phyloP scores from a whole-genome alignment of 2,888 invertebrate species.

The Omphaloscelis lunosa region DNA sequence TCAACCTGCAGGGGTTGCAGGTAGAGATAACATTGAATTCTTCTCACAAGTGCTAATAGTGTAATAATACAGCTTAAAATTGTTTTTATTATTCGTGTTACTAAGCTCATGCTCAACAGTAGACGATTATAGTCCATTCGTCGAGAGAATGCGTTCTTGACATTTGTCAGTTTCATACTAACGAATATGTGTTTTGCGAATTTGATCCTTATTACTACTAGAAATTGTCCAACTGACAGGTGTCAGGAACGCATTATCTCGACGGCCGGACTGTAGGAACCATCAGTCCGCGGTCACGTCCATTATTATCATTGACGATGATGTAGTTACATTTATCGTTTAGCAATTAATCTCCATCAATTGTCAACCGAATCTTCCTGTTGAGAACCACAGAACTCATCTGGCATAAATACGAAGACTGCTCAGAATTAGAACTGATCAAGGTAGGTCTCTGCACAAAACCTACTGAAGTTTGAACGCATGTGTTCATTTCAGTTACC shows the following conservation, averaged over 20 bases:
- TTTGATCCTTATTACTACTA: no score
- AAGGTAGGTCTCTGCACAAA: neutral
- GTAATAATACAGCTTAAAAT: neutral
- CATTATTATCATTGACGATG: neutral
- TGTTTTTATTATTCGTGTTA: neutral
- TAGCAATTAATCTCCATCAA: neutral
- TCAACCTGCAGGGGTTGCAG: constrained; percentile 12
- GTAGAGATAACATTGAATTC: constrained; percentile 12
- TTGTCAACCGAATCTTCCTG: neutral
- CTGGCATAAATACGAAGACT: neutral
- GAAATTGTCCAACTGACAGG: no score
- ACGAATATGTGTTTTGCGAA: no score
- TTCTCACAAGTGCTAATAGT: neutral
- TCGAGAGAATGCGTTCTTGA: no score
- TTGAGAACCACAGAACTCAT: neutral
- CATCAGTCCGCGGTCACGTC: neutral
- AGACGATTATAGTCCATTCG: no score
- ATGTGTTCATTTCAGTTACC: neutral
- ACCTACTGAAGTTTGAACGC: neutral
- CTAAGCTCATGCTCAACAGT: neutral
- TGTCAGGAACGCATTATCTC: no score
- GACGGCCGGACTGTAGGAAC: no score
- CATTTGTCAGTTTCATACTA: no score
- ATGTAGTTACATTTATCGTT: neutral
- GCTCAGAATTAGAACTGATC: neutral